These are phyloP conservation scores for Aelia acuminata DNA, from an alignment of 2,888 invertebrate genomes.

Conservation along the genomic window DNA sequence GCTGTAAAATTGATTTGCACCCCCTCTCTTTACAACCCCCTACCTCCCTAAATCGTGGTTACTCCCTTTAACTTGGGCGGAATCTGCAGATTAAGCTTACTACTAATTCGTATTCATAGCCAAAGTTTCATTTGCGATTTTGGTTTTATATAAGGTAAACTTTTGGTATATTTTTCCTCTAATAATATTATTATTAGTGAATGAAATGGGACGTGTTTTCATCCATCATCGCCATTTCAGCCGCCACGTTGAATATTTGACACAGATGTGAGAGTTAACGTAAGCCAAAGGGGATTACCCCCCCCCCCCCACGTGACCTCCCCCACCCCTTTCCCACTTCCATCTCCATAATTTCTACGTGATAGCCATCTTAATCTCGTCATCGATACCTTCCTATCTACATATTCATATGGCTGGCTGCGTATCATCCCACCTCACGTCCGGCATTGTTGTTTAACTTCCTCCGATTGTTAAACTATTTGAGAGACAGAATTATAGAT, in stretches of 20 bases:
- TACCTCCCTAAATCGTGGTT: no score
- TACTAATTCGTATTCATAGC: no score
- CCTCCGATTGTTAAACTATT: background rate
- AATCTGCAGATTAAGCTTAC: no score
- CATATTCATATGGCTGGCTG: background rate
- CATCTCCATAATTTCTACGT: background rate
- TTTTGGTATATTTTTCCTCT: no score
- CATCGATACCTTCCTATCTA: background rate
- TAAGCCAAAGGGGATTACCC: background rate
- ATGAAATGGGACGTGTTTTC: no score
- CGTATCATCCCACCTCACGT: background rate
- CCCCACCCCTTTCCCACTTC: background rate
- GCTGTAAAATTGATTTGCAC: no score
- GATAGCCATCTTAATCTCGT: slow-evolving; percentile 14
- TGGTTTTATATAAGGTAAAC: no score
- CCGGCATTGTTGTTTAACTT: background rate
- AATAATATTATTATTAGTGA: no score
- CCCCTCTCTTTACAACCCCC: no score
- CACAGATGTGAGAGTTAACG: background rate
- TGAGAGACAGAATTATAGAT: background rate
- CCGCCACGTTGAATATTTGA: background rate
- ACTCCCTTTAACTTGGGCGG: no score
- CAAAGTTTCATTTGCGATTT: no score
- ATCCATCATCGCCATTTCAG: background rate
- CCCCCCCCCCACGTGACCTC: background rate